Percentiles rank a stretch among this genome's conserved stretches.
Evolutionary conservation across 2,797 vertebrate species (phyloP).

Genomic region (Spondyliosoma cantharus): DNA sequence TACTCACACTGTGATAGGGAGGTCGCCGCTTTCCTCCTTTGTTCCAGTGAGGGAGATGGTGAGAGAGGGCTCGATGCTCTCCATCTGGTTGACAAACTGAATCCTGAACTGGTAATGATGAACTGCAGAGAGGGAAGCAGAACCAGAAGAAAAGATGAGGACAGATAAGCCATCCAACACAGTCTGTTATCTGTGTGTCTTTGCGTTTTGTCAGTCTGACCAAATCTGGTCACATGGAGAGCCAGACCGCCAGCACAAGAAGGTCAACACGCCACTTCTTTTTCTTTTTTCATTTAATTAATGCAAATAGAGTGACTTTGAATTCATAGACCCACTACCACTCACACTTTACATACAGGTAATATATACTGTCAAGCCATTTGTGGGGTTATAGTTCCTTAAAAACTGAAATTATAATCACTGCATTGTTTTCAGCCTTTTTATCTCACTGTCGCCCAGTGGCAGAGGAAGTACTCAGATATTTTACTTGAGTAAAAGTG

Average conservation of each 20-base stretch:
- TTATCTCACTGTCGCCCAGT: neutral
- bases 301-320: neutral
- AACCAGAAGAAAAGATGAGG: neutral
- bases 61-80: constrained; percentile 83
- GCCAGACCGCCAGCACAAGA: neutral
- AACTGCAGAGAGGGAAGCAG: constrained; percentile 78
- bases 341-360: neutral
- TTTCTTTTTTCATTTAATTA: neutral
- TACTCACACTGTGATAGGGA: constrained; percentile 90
- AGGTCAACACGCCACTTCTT: no score
- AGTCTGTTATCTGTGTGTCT: neutral
- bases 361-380: neutral
- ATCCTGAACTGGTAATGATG: constrained; percentile 96
- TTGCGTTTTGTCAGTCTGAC: neutral
- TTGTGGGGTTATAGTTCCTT: neutral
- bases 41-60: constrained; percentile 88
- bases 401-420: no score
- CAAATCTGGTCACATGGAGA: neutral
- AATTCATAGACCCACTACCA: neutral
- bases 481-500: neutral
- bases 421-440: neutral
- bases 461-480: neutral
- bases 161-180: neutral
- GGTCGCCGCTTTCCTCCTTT: constrained; percentile 85
- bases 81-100: constrained; percentile 87